These are phyloP conservation scores for Ommatoiulus sabulosus DNA, from an alignment of 2,888 invertebrate genomes.

Conservation along the genomic window DNA sequence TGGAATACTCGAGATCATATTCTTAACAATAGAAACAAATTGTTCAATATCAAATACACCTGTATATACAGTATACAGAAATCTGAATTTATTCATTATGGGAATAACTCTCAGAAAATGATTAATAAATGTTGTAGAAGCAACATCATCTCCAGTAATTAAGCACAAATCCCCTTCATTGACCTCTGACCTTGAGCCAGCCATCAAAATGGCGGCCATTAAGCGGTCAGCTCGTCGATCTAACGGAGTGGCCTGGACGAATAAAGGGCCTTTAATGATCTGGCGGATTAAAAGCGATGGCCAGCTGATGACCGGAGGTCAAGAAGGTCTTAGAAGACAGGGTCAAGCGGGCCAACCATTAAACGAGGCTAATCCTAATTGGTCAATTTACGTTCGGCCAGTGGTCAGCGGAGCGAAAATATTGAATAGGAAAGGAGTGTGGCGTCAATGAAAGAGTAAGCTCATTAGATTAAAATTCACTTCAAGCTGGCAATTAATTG, in stretches of 20 bases:
- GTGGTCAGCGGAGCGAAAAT: background rate
- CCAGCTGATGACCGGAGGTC: background rate
- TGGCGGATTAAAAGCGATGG: constrained; percentile 10
- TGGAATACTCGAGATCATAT: no score
- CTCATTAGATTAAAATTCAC: background rate
- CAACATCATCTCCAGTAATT: no score
- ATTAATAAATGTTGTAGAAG: no score
- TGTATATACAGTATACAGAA: no score
- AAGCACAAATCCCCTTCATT: constrained; percentile 4
- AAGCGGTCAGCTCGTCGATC: background rate
- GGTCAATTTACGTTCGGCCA: background rate
- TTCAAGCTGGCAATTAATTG: background rate
- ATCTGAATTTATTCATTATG: no score
- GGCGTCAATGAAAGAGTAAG: background rate
- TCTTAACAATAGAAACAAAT: no score
- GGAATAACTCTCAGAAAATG: no score
- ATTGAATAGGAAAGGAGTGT: background rate
- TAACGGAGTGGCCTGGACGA: no score
- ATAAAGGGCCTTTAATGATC: constrained; percentile 39
- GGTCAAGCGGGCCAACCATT: background rate
- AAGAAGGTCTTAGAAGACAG: background rate
- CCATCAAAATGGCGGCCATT: background rate
- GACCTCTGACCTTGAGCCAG: background rate
- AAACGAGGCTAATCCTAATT: constrained; percentile 35
- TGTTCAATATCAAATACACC: no score